Percentiles rank a stretch among this genome's conserved stretches.
Conservation (phyloP, 1,140 invertebrate genomes). For the Uloborus diversus region DNA sequence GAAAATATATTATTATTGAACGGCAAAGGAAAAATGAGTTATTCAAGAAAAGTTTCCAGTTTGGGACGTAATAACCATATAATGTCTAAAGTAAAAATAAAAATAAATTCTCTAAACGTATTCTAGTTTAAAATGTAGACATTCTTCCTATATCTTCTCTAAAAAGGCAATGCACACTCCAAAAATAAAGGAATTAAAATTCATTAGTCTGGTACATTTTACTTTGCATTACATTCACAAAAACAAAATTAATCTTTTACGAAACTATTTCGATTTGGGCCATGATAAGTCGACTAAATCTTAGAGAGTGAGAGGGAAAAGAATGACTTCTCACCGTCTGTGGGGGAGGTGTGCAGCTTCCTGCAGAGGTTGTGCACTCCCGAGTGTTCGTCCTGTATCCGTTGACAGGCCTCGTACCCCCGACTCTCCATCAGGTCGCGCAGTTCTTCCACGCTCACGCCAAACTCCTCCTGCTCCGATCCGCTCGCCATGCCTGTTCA, state of each 20-base stretch:
- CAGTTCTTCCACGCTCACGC: constrained; percentile 90
- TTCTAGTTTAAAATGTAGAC: too few relatives aligned
- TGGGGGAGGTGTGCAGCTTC: constrained; percentile 94
- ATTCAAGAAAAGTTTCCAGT: too few relatives aligned
- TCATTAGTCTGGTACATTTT: too few relatives aligned
- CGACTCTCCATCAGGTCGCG: constrained; percentile 96
- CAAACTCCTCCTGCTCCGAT: constrained; percentile 74
- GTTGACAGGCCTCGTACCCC: constrained; percentile 86
- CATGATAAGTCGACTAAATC: not conserved
- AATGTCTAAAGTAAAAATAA: too few relatives aligned
- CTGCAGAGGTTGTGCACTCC: constrained; percentile 91
- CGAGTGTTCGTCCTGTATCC: constrained; percentile 81
- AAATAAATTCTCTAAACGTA: too few relatives aligned
- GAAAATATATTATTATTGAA: too few relatives aligned
- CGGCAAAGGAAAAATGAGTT: not conserved
- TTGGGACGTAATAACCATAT: too few relatives aligned
- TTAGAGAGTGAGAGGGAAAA: not conserved
- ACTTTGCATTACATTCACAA: too few relatives aligned
- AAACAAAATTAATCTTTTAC: not conserved
- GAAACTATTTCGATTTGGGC: not conserved
- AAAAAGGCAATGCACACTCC: too few relatives aligned
- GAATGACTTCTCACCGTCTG: constrained; percentile 79
- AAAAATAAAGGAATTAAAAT: too few relatives aligned
- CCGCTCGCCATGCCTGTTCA: constrained; percentile 46
- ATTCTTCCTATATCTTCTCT: too few relatives aligned